A percentile compares a stretch with the other conserved stretches of the same genome.
Conservation (phyloP, 2,888 invertebrate species). For the Agonum fuliginosum region DNA sequence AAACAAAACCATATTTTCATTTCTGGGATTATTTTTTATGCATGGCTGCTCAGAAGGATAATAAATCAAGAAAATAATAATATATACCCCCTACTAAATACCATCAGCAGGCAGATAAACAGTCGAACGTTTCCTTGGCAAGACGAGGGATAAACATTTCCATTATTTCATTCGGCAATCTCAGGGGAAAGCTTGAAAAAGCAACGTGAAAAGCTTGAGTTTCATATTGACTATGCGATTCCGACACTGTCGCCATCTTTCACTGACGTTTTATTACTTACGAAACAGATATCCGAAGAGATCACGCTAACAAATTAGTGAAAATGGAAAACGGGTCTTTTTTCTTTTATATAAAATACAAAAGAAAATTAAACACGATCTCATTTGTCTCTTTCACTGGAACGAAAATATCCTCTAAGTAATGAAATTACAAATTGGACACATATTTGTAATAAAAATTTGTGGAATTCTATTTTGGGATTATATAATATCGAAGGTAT, state of each 20-base stretch:
- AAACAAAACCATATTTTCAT: constrained; percentile 46
- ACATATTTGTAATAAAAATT: not conserved
- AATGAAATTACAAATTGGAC: not conserved
- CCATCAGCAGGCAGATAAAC: not conserved
- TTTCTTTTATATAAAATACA: not conserved
- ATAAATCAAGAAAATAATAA: constrained; percentile 28
- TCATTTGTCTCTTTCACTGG: not conserved
- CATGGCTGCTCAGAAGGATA: not conserved
- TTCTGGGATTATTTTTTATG: constrained; percentile 26
- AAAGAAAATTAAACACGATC: constrained; percentile 31
- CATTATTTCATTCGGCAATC: constrained; percentile 20
- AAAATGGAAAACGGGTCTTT: constrained; percentile 5
- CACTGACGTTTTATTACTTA: constrained; percentile 36
- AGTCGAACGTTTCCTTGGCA: not conserved
- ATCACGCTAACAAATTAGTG: constrained; percentile 41
- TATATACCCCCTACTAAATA: constrained; percentile 31
- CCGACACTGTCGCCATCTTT: constrained; percentile 38
- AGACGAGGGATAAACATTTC: constrained; percentile 34
- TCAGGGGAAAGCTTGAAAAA: constrained; percentile 6
- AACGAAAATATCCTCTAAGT: not conserved
- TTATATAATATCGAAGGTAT: not conserved
- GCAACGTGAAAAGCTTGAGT: constrained; percentile 27
- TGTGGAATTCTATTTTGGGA: not conserved
- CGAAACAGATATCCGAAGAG: constrained; percentile 33
- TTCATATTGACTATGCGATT: constrained; percentile 26